Evolutionary conservation across 2,797 vertebrate species (phyloP).

Genomic region (Peromyscus aztecus): DNA sequence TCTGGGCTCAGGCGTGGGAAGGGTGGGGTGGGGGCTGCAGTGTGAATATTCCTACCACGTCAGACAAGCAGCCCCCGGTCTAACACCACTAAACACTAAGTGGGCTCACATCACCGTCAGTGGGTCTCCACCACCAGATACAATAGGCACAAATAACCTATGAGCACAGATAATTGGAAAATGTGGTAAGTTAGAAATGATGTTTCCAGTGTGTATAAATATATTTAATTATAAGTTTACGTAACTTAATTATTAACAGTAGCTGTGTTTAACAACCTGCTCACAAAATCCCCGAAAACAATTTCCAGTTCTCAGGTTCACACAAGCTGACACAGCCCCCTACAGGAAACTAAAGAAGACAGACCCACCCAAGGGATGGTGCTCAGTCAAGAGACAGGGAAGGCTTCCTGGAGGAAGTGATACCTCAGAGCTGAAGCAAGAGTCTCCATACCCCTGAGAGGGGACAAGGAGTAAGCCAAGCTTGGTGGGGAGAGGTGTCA

Average conservation of each 20-base stretch:
- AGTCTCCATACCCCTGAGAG: not conserved
- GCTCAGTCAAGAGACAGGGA: not conserved
- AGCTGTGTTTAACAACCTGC: not conserved
- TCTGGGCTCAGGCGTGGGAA: not conserved
- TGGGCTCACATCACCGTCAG: not conserved
- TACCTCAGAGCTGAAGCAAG: not conserved
- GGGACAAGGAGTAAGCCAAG: not conserved
- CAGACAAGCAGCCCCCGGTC: not conserved
- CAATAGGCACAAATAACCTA: not conserved
- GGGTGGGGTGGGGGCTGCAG: not conserved
- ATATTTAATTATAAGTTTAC: constrained; percentile 47
- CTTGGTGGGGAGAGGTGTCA: not conserved
- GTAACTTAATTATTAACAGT: constrained; percentile 50
- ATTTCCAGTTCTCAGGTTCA: not conserved
- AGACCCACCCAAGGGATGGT: not conserved
- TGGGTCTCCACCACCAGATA: not conserved
- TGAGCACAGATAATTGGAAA: not conserved
- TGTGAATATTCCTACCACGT: not conserved
- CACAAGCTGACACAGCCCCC: not conserved
- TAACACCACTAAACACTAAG: not conserved
- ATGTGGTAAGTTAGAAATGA: not conserved
- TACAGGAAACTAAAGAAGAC: not conserved
- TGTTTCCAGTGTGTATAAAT: not conserved
- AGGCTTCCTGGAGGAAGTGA: constrained; percentile 10
- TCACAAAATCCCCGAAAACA: constrained; percentile 46